Evolutionary conservation across 2,888 invertebrate genomes (phyloP), one percentile per base, ranked within the genome.

Genomic region (Tetragnatha montana): DNA sequence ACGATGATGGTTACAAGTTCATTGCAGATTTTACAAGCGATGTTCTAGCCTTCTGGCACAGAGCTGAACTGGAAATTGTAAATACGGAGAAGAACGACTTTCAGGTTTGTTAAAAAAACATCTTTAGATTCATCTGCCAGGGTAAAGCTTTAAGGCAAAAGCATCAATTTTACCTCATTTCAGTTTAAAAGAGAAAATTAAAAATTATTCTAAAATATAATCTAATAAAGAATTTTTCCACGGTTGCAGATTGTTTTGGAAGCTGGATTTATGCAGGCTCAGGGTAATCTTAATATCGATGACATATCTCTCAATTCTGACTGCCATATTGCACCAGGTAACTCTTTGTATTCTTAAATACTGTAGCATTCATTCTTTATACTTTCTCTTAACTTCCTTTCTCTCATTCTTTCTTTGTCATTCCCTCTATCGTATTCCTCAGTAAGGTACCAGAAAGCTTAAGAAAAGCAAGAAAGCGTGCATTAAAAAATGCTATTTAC

Each of bases 301-400:
- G 91, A 91, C 50, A 78, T 91, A 35, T 91, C 91, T 0, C 50
- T 91, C 7, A 88, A 90, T 10, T 73, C 69, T 7, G 73, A n/a
- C 6, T 91, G 91, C 51, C 69, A 83, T n/a, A 2, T 75, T 17
- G 75, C 89, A 4, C 19, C 8, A 17, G 73, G 89, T 89, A 87
- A 68, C 35, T 35, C 35, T 35, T 35, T 35, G 35, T 35, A 35
- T 35, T 4, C 35, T 4, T 35, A 35, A 35, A 35, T 35, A 2
- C 35, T 35, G 35, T 35, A 35, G 35, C 35, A 35, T 35, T 35
- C 35, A 35, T 35, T 35, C 35, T 2, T 4, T 35, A 2, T 35
- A 2, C 35, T 4, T 35, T 35, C 35, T 35, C 4, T 35, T 35
- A 2, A 35, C 1, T 4, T 35, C 35, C 35, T 35, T 4, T 35